Percentiles rank a stretch among this genome's conserved stretches.
phyloP scores from a whole-genome alignment of 2,113 vertebrate genomes.

The Laticauda laticaudata region DNA sequence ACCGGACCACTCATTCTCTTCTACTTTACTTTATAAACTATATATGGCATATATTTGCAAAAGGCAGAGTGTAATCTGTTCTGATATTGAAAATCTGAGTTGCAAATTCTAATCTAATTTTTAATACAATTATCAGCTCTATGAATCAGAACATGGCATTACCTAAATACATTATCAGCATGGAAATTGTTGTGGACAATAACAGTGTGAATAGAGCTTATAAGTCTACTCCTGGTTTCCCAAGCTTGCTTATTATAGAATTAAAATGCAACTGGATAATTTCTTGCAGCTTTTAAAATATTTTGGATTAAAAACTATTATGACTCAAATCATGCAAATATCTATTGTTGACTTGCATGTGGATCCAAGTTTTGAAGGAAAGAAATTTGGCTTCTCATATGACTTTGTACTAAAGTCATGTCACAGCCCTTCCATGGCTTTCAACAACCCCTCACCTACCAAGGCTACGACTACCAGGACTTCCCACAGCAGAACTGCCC shows the following conservation, averaged over 20 bases:
- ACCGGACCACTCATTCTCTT: not conserved
- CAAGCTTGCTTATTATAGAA: not conserved
- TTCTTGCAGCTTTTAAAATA: not conserved
- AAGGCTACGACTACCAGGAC: no score
- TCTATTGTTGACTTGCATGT: not conserved
- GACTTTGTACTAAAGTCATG: not conserved
- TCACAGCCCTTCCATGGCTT: no score
- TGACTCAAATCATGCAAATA: not conserved
- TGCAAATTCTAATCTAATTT: not conserved
- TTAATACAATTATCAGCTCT: not conserved
- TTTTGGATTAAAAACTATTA: not conserved
- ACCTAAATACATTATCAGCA: not conserved
- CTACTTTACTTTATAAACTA: not conserved
- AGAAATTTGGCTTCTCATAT: not conserved
- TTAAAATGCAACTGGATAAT: not conserved
- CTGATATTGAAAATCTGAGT: not conserved
- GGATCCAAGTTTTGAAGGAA: not conserved
- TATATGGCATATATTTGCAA: not conserved
- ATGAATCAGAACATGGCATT: not conserved
- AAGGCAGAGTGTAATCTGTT: not conserved
- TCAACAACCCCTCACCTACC: no score
- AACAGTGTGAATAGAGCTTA: not conserved
- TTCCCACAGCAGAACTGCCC: no score
- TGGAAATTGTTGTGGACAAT: not conserved
- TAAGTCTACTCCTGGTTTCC: not conserved